These are phyloP conservation scores for Felis catus DNA, from an alignment of 2,113 vertebrate species.

Conservation along the genomic window F.catus_Fca126_mat1.0 CM031413.1:146035001-146035500, in stretches of 20 bases:
- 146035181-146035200: not conserved
- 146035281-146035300: not conserved
- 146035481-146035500: not conserved
- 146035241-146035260: not conserved
- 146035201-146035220: not conserved
- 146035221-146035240: not conserved
- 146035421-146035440: not conserved
- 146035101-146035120: not conserved
- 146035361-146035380: not conserved
- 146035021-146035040: not conserved
- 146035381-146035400: conserved; percentile 32
- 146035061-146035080: not conserved
- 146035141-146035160: not conserved
- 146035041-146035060: not conserved
- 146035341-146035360: not conserved
- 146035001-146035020: not conserved
- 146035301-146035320: not conserved
- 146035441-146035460: not conserved
- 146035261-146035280: not conserved
- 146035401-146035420: not conserved
- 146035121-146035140: not conserved
- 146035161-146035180: not conserved
- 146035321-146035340: not conserved
- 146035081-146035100: not conserved
- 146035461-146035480: conserved; percentile 34